These are phyloP conservation scores for Microcebus murinus DNA, from an alignment of 2,113 vertebrate species.

Conservation along the genomic window DNA sequence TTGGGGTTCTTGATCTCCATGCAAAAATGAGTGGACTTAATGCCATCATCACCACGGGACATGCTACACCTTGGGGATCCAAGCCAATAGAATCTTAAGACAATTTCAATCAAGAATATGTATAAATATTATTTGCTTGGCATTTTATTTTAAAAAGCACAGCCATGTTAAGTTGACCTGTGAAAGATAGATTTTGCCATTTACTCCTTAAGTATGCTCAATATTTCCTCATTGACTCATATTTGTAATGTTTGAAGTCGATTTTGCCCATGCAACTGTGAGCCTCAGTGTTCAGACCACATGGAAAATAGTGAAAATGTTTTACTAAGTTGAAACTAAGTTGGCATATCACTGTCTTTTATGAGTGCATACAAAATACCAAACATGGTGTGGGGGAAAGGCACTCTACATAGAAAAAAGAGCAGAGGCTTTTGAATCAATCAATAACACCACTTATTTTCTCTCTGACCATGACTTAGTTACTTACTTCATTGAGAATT, in stretches of 20 bases:
- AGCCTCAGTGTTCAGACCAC: not conserved
- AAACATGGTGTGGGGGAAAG: not conserved
- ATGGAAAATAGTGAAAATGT: not conserved
- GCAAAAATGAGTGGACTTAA: not conserved
- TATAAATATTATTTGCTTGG: not conserved
- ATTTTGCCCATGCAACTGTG: not conserved
- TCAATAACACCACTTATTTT: not conserved
- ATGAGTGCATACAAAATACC: not conserved
- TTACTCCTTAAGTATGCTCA: not conserved
- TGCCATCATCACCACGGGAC: rapidly evolving
- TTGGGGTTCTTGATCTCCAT: not conserved
- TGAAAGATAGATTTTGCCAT: not conserved
- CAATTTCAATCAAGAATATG: not conserved
- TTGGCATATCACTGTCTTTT: not conserved
- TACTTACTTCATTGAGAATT: not conserved
- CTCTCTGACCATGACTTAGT: not conserved
- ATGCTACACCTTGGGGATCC: not conserved
- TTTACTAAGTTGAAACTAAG: not conserved
- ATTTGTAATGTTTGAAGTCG: not conserved
- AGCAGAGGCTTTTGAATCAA: not conserved
- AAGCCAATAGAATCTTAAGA: not conserved
- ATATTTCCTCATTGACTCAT: not conserved
- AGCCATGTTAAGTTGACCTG: not conserved
- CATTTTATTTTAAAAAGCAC: not conserved
- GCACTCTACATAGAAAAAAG: not conserved